These are phyloP conservation scores for Nannobrachium achirus DNA, from an alignment of 2,113 vertebrate genomes.

Conservation along the genomic window DNA sequence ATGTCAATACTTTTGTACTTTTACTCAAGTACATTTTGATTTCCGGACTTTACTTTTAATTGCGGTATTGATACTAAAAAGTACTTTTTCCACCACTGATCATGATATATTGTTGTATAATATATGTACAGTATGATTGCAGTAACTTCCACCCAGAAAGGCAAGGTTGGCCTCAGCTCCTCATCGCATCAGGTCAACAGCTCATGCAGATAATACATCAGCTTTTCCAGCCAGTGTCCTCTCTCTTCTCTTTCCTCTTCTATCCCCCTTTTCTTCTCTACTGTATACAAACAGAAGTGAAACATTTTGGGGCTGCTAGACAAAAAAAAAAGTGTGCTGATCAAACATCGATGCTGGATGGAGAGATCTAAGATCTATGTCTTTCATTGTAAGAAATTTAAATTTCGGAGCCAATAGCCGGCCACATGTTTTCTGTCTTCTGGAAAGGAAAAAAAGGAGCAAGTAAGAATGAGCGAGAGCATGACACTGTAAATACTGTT, in stretches of 20 bases:
- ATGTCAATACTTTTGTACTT: too few relatives aligned
- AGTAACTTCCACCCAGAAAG: not conserved
- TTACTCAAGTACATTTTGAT: too few relatives aligned
- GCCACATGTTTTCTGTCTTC: slow-evolving; percentile 46
- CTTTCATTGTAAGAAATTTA: slow-evolving; percentile 40
- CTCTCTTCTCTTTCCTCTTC: slow-evolving; percentile 53
- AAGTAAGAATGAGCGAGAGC: slow-evolving; percentile 22
- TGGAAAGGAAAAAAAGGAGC: slow-evolving; percentile 7
- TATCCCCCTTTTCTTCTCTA: slow-evolving; percentile 54
- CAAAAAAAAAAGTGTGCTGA: slow-evolving; percentile 47
- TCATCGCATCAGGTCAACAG: slow-evolving; percentile 3
- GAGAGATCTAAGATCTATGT: slow-evolving; percentile 49
- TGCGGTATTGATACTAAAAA: too few relatives aligned
- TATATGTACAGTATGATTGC: not conserved
- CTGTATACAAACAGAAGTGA: slow-evolving; percentile 64
- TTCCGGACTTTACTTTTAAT: too few relatives aligned
- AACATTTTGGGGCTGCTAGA: slow-evolving; percentile 50
- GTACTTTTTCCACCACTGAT: too few relatives aligned
- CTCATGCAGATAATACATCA: slow-evolving; percentile 10
- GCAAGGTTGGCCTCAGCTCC: too few relatives aligned
- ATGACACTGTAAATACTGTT: not conserved
- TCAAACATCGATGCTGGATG: slow-evolving; percentile 54
- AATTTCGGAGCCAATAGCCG: slow-evolving; percentile 47
- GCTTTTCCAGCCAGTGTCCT: slow-evolving; percentile 48
- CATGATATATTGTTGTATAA: too few relatives aligned